Evolutionary conservation across 2,797 vertebrate species (phyloP), one percentile per base, ranked within the genome.

Genomic region (Perodicticus potto): DNA sequence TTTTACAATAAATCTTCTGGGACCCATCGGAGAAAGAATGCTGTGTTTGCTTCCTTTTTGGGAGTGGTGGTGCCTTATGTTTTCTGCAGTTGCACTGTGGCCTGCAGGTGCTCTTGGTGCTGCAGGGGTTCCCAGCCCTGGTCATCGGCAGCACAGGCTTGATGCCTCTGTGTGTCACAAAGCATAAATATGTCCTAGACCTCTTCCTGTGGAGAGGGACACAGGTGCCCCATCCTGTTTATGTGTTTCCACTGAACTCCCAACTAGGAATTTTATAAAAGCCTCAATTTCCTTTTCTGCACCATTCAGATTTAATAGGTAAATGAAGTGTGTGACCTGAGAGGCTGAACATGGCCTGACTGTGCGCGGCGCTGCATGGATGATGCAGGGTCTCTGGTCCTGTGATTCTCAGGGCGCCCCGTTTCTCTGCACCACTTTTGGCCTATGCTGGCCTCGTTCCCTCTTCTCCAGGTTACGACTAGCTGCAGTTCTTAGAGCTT

Each of bases 61-160:
- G 0, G 85, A 2, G 20, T 3, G 29, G 63, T 27, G 7, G 85
- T 32, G 0, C 82, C 55, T 12, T 8, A 1, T 3, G 86, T 3
- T 67, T 40, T 63, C 61, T 0, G 55, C 25, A 10, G 45, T 45
- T 4, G 45, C 1, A 6, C 5, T 20, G 0, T 43, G 69, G 45
- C 23, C 1, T 0, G 23, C 25, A 0, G 17, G 2, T 27, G 43
- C 63, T 23, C 0, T 55, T 0, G 57, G 70, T 2, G 20, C 59
- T 2, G 1, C 45, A 2, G 2, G 3, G 34, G 40, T 3, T 9
- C 12, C 12, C 7, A 2, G 0, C 0, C 1, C 0, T 0, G 16
- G 40, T 3, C 23, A 0, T 57, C 2, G 14, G 49, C 14, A 53
- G 49, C 49, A 53, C 49, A 53, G 49, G 49, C 49, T 53, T 53